These are phyloP conservation scores for Hippocampus abdominalis DNA, from an alignment of 2,113 vertebrate species.

Conservation along the genomic window DNA sequence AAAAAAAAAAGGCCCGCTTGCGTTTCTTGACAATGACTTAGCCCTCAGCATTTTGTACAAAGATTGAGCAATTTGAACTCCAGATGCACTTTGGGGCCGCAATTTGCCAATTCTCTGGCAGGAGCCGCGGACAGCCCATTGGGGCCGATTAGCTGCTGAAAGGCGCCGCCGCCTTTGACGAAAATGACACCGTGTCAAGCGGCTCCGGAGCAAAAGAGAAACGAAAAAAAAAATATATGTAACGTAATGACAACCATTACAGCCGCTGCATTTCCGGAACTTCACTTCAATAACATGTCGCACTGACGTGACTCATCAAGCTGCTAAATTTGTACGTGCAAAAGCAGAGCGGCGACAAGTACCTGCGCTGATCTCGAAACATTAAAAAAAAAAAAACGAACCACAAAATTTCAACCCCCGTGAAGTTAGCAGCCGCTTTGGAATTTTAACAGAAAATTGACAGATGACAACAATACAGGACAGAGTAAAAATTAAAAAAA, in stretches of 20 bases:
- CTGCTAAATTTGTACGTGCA: not conserved
- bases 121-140: not conserved
- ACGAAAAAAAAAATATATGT: not conserved
- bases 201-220: too few relatives aligned
- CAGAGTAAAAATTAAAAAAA: not conserved
- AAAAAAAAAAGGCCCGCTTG: not conserved
- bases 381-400: too few relatives aligned
- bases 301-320: not conserved
- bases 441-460: too few relatives aligned
- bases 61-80: slow-evolving; percentile 5
- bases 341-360: not conserved
- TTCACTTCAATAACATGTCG: not conserved
- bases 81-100: not conserved
- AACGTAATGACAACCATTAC: not conserved
- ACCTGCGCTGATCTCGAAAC: not conserved
- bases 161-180: not conserved
- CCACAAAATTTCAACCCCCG: not conserved
- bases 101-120: not conserved
- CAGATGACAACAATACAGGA: too few relatives aligned
- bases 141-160: not conserved
- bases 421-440: too few relatives aligned
- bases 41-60: not conserved
- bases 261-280: not conserved
- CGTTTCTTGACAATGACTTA: not conserved
- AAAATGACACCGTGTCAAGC: not conserved